Conservation (phyloP, 2,797 vertebrate species). For the Gambelia wislizenii region DNA sequence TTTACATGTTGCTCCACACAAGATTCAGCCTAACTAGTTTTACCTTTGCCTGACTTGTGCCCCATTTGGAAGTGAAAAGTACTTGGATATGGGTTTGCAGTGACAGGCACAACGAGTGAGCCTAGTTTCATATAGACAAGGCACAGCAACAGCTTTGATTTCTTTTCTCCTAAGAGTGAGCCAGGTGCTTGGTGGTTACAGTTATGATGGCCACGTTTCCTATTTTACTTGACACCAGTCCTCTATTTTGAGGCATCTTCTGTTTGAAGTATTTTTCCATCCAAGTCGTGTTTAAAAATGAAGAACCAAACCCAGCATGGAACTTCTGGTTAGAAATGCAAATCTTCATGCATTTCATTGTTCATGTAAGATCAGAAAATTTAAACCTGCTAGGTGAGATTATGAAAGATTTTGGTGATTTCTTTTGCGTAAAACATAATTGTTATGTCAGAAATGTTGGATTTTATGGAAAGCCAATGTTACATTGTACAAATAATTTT, state of each 20-base stretch:
- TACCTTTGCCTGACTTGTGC: neutral
- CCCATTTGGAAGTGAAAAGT: neutral
- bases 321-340: neutral
- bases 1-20: neutral
- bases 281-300: no score
- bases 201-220: neutral
- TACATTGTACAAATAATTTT: no score
- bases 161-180: neutral
- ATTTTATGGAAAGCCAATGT: no score
- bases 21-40: neutral
- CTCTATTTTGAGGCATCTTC: no score
- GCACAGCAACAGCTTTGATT: neutral
- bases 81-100: neutral
- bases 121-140: neutral
- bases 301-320: neutral
- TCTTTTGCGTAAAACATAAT: no score
- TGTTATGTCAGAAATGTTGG: no score
- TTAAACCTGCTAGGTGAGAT: no score
- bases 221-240: neutral
- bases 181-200: neutral
- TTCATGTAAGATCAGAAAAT: no score
- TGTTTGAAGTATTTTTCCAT: no score
- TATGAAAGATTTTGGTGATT: no score
- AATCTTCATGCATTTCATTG: no score
- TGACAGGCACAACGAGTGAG: neutral